phyloP scores from a whole-genome alignment of 2,113 vertebrate genomes.

The Bungarus multicinctus region DNA sequence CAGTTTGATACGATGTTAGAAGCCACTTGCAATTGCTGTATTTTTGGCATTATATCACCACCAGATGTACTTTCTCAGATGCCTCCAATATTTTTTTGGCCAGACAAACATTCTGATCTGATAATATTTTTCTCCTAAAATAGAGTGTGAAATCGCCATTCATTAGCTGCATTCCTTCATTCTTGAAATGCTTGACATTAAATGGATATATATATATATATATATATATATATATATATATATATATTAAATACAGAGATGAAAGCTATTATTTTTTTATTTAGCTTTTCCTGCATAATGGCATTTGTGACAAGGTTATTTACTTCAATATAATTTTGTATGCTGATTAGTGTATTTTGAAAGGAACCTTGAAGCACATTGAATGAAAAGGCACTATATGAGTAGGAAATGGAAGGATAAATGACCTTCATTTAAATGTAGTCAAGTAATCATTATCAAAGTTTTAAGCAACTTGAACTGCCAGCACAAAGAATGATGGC shows the following conservation, averaged over 20 bases:
- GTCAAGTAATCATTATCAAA: constrained; percentile 76
- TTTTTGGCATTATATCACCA: not conserved
- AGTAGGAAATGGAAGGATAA: constrained; percentile 65
- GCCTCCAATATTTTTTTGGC: constrained; percentile 13
- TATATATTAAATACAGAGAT: constrained; percentile 73
- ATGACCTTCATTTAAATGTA: constrained; percentile 70
- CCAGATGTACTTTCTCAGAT: constrained; percentile 32
- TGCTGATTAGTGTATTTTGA: constrained; percentile 76
- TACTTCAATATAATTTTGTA: constrained; percentile 74
- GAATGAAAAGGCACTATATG: constrained; percentile 56
- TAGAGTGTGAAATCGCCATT: not conserved
- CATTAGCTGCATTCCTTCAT: constrained; percentile 54
- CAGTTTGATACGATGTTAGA: not conserved
- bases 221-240: too few species aligned
- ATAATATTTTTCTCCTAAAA: constrained; percentile 43
- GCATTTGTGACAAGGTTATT: constrained; percentile 80
- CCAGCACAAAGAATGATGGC: constrained; percentile 67
- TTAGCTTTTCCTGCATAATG: constrained; percentile 76
- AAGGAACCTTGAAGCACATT: constrained; percentile 67
- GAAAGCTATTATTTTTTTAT: constrained; percentile 78
- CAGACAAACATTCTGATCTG: not conserved
- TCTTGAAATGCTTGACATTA: constrained; percentile 72
- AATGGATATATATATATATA: constrained; percentile 74
- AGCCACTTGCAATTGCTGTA: not conserved
- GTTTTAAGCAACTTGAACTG: constrained; percentile 74